A percentile compares a stretch with the other conserved stretches of the same genome.
Evolutionary conservation across 2,113 vertebrate species (phyloP).

Genomic region (Mesembrinibis cayennensis): DNA sequence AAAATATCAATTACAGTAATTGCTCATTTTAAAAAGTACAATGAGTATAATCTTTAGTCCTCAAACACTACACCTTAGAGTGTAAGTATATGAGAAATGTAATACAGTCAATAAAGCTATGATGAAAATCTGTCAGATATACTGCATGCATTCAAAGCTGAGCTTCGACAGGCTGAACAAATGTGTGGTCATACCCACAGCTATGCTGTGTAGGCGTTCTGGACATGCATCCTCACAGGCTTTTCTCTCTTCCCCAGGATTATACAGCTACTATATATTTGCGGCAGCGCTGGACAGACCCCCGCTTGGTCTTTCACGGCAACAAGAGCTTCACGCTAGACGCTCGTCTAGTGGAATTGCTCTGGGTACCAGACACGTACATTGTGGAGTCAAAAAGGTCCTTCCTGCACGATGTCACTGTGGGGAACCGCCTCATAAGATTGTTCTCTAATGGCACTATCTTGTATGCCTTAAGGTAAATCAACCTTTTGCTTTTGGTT

Average conservation of each 20-base stretch:
- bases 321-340: slow-evolving; percentile 88
- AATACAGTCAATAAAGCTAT: neutral
- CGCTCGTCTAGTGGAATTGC: slow-evolving; percentile 84
- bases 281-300: slow-evolving; percentile 85
- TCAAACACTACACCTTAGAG: neutral
- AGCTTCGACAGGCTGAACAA: neutral
- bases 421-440: slow-evolving; percentile 87
- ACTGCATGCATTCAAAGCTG: neutral
- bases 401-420: slow-evolving; percentile 87
- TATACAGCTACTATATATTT: slow-evolving; percentile 90
- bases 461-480: slow-evolving; percentile 86
- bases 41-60: neutral
- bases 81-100: neutral
- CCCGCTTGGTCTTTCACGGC: slow-evolving; percentile 84
- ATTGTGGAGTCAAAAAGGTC: slow-evolving; percentile 90
- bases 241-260: slow-evolving; percentile 72
- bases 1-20: neutral
- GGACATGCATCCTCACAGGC: neutral
- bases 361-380: slow-evolving; percentile 93
- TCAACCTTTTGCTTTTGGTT: neutral
- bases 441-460: slow-evolving; percentile 90
- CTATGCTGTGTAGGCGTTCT: fast-evolving
- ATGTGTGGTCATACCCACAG: neutral
- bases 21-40: neutral
- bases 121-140: neutral